Conservation (phyloP, 1,140 invertebrate species). For the Atta cephalotes region DNA sequence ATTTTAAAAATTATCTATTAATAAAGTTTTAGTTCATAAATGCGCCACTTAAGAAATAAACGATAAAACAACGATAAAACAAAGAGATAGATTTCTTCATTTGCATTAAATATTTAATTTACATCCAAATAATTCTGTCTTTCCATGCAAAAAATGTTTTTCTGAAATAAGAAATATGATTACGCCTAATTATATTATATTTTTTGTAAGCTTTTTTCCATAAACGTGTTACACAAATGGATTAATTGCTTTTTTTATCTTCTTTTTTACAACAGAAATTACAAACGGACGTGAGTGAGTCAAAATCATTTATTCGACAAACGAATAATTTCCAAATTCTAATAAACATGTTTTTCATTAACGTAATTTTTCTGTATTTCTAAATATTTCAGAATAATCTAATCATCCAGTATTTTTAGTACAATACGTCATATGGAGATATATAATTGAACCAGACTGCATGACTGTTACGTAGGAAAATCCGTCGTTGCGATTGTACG, state of each 20-base stretch:
- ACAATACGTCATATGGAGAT: background rate
- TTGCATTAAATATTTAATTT: background rate
- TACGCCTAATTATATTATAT: constrained; percentile 19
- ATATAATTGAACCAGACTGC: background rate
- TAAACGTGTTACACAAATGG: background rate
- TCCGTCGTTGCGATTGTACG: background rate
- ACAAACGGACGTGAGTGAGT: background rate
- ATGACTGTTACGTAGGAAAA: constrained; percentile 12
- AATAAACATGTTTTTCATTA: background rate
- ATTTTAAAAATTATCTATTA: background rate
- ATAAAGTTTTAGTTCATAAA: background rate
- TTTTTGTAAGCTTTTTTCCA: background rate
- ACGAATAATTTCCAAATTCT: background rate
- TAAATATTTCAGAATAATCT: background rate
- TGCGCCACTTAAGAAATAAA: background rate
- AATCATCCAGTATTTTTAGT: background rate
- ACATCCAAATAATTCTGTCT: constrained; percentile 7
- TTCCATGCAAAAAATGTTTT: constrained; percentile 16
- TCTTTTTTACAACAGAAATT: background rate
- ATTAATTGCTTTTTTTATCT: constrained; percentile 12
- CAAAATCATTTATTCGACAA: background rate
- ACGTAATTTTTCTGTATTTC: background rate
- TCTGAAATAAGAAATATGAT: constrained; percentile 31
- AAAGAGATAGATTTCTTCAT: background rate
- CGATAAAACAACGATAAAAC: background rate